These are phyloP conservation scores for Torymus texanus DNA, from an alignment of 2,888 invertebrate genomes.

Conservation along the genomic window DNA sequence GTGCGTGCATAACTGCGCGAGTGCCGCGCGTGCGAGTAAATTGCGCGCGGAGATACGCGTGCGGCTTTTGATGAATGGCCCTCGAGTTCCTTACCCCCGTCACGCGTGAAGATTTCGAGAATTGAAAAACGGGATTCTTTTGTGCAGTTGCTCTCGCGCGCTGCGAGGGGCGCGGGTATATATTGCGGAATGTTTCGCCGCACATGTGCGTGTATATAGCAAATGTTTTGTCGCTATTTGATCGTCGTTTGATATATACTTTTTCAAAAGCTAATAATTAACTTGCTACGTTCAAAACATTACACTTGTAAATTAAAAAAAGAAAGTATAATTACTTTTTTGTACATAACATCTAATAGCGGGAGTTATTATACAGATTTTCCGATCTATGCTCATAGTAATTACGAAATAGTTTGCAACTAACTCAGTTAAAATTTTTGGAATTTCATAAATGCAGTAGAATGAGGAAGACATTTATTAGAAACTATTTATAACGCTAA, in stretches of 20 bases:
- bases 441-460: no score
- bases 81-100: neutral
- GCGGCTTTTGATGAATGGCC: constrained; percentile 46
- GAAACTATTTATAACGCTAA: no score
- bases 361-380: no score
- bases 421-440: no score
- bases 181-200: constrained; percentile 8
- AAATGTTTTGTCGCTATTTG: constrained; percentile 34
- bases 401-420: no score
- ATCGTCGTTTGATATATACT: constrained; percentile 4
- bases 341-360: no score
- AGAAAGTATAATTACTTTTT: no score
- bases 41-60: constrained; percentile 26
- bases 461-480: no score
- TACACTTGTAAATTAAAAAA: no score
- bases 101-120: constrained; percentile 27
- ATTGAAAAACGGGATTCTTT: constrained; percentile 48
- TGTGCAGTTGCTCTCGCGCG: constrained; percentile 19
- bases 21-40: constrained; percentile 18
- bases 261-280: no score
- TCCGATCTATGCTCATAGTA: no score
- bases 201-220: neutral
- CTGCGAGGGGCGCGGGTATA: neutral
- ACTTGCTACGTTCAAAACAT: no score
- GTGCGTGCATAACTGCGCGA: neutral